These are phyloP conservation scores for Tipula confusa DNA, from an alignment of 2,888 invertebrate genomes.

Conservation along the genomic window DNA sequence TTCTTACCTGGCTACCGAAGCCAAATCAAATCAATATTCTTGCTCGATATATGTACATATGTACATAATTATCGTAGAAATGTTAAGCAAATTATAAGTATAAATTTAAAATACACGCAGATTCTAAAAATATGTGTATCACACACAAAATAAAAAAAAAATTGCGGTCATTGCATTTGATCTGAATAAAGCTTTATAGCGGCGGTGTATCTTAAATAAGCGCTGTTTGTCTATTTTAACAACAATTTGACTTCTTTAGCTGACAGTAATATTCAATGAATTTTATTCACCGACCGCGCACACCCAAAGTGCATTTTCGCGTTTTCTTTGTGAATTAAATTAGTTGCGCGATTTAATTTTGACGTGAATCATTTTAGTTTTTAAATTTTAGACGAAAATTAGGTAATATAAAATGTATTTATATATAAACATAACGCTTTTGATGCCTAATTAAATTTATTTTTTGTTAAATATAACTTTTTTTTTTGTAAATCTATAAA, in stretches of 20 bases:
- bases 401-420: neutral
- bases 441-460: slow-evolving; percentile 6
- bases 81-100: neutral
- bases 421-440: neutral
- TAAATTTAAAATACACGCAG: neutral
- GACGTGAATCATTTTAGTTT: neutral
- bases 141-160: neutral
- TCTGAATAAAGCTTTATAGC: neutral
- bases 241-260: neutral
- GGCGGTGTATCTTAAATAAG: neutral
- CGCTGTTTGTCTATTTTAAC: neutral
- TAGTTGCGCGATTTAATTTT: neutral
- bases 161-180: neutral
- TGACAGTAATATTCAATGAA: neutral
- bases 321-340: neutral
- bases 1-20: slow-evolving; percentile 7
- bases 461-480: slow-evolving; percentile 14
- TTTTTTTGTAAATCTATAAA: neutral
- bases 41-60: neutral
- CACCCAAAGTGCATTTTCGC: neutral
- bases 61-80: neutral
- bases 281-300: neutral
- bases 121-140: neutral
- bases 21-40: neutral
- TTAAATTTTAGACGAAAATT: neutral